Evolutionary conservation across 2,888 invertebrate genomes (phyloP).

Genomic region (Phlogophora meticulosa): DNA sequence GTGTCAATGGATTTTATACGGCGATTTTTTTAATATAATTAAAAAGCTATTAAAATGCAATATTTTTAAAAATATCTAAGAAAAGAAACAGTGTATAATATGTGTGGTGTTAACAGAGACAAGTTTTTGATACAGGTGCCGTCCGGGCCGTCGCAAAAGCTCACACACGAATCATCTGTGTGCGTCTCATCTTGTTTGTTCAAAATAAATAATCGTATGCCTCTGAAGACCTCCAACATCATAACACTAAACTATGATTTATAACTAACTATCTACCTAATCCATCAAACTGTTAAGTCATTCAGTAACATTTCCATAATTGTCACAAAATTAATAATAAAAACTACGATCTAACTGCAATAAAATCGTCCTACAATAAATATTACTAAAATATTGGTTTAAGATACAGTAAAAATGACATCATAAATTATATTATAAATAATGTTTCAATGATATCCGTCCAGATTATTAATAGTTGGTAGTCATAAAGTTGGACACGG

Average conservation of each 20-base stretch:
- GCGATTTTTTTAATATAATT: constrained; percentile 15
- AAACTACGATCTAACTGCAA: constrained; percentile 32
- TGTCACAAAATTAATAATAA: constrained; percentile 29
- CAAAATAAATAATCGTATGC: constrained; percentile 8
- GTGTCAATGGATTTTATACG: constrained; percentile 24
- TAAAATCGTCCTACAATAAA: constrained; percentile 51
- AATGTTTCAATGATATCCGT: constrained; percentile 56
- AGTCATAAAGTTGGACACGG: constrained; percentile 50
- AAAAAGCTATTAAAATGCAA: constrained; percentile 3
- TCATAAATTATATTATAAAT: constrained; percentile 59
- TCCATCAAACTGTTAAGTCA: constrained; percentile 21
- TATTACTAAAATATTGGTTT: constrained; percentile 44
- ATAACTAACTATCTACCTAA: constrained; percentile 1
- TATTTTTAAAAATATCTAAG: not conserved
- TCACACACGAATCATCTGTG: not conserved
- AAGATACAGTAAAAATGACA: constrained; percentile 52
- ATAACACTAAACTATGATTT: constrained; percentile 30
- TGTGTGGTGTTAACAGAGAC: constrained; percentile 7
- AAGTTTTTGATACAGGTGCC: constrained; percentile 3
- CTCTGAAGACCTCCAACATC: not conserved
- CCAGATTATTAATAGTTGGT: constrained; percentile 56
- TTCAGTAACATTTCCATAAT: constrained; percentile 36
- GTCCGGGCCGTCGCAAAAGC: constrained; percentile 49
- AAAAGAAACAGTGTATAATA: not conserved
- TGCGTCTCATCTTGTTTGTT: not conserved